These are phyloP conservation scores for Marcusenius ussheri DNA, from an alignment of 2,113 vertebrate species.

Conservation along the genomic window DNA sequence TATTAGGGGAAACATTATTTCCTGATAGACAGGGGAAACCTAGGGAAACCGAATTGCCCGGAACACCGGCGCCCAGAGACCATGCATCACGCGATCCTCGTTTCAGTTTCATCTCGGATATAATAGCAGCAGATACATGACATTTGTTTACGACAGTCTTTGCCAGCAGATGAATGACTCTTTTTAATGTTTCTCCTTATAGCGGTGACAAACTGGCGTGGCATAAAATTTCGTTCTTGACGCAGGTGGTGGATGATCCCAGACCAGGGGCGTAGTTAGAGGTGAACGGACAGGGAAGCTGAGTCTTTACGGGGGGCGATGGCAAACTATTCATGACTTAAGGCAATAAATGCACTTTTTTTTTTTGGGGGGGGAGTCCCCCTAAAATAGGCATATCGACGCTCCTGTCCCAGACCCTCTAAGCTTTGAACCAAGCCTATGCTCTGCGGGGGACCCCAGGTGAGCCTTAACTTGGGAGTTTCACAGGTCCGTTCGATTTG, in stretches of 20 bases:
- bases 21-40: too few relatives aligned
- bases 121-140: neutral
- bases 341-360: too few relatives aligned
- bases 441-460: neutral
- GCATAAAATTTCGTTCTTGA: neutral
- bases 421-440: neutral
- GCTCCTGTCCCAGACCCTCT: too few relatives aligned
- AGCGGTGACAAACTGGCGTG: too few relatives aligned
- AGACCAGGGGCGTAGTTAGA: neutral
- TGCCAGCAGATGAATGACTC: neutral
- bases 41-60: too few relatives aligned
- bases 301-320: too few relatives aligned
- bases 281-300: too few relatives aligned
- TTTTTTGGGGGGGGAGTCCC: too few relatives aligned
- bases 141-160: neutral
- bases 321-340: too few relatives aligned
- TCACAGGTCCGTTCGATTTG: neutral
- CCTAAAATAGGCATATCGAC: too few relatives aligned
- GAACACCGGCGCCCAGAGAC: neutral
- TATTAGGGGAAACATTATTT: too few relatives aligned
- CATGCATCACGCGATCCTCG: neutral
- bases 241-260: neutral
- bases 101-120: neutral
- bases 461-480: neutral
- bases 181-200: neutral